Evolutionary conservation across 2,797 vertebrate species (phyloP), one percentile per base, ranked within the genome.

Genomic region (Loriculus beryllinus): DNA sequence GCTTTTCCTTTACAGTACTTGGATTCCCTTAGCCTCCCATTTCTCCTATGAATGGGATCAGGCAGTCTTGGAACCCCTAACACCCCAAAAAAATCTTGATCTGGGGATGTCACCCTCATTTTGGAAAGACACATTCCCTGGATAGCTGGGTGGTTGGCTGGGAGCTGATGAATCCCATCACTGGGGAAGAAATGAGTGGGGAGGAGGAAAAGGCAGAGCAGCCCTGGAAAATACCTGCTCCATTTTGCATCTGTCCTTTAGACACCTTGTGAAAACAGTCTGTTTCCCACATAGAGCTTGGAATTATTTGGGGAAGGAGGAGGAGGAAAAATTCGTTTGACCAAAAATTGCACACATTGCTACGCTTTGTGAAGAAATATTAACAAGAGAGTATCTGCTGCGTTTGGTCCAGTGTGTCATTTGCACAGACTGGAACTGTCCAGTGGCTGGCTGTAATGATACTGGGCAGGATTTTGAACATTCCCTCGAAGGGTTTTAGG

Each of bases 221-320:
- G 40, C 69, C 42, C 40, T 28, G 40, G 26, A 85, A 84, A 95
- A 96, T 28, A 89, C 9, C 52, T 57, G 35, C 49, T 92, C 64
- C 68, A 37, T 64, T 81, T 88, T 77, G 67, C 23, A 39, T 49
- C 28, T 68, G 42, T 64, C 62, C 70, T 82, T 68, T 49, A 80
- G 47, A 65, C 12, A 75, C 12, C 9, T 42, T 0, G 0, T 69
- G 42, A 65, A 81, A 96, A 90, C 0, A 0, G 45, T n/a, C 28
- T 45, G 19, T 49, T 81, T 87, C 17, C 57, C 18, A 1, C 62
- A 43, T 31, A 78, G 35, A 81, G 86, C 83, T 14, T 9, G 16
- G 39, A 64, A 37, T 83, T 71, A 59, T 65, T 42, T 69, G 25
- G 35, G 25, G 67, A 87, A 69, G 6, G 28, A 67, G 17, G 8